Percentiles rank a stretch among this genome's conserved stretches.
Conservation (phyloP, 2,888 invertebrate genomes). For the Harmothoe impar region DNA sequence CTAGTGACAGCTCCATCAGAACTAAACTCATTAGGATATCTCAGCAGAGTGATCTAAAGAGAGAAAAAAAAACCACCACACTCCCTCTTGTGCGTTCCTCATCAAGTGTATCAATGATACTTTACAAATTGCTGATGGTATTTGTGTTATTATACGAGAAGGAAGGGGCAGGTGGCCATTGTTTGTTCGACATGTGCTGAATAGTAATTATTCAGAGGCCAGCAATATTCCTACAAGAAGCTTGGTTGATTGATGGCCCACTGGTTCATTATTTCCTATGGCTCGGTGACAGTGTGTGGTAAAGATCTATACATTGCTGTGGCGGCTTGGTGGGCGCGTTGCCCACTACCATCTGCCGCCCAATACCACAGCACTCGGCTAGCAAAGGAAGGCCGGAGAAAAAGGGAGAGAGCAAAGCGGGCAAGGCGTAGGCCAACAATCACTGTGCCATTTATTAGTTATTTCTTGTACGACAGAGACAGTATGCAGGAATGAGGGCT, state of each 20-base stretch:
- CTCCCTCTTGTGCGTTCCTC: background rate
- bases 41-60: background rate
- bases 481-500: too few relatives aligned
- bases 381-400: background rate
- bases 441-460: background rate
- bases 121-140: background rate
- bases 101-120: background rate
- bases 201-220: background rate
- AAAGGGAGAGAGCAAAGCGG: background rate
- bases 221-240: background rate
- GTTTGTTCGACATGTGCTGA: conserved; percentile 14
- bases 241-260: background rate
- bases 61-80: background rate
- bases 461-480: background rate
- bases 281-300: conserved; percentile 34
- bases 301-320: background rate
- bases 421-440: conserved; percentile 2
- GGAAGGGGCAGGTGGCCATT: background rate
- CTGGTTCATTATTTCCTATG: background rate
- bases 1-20: conserved; percentile 21
- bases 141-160: background rate
- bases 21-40: background rate
- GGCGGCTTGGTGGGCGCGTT: background rate
- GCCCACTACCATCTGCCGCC: conserved; percentile 7
- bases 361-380: background rate